Percentiles rank a stretch among this genome's conserved stretches.
These are phyloP conservation scores for Rhizoglyphus robini DNA, from an alignment of 1,140 invertebrate genomes.

Conservation along the genomic window DNA sequence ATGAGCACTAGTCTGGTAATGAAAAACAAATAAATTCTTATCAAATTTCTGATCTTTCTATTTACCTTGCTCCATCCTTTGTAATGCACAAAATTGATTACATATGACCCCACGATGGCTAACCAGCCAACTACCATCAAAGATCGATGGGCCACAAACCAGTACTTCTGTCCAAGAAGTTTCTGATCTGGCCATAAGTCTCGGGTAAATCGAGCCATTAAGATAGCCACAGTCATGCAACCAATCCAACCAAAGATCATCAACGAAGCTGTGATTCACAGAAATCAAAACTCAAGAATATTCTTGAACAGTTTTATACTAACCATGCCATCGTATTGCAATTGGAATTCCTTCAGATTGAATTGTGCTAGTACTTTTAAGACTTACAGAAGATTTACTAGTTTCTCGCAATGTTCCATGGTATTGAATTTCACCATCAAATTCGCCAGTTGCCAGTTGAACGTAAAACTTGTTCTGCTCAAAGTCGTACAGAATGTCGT, in stretches of 20 bases:
- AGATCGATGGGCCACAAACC: slow-evolving; percentile 5
- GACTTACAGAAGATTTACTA: background rate
- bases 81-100: background rate
- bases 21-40: background rate
- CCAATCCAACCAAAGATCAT: slow-evolving; percentile 9
- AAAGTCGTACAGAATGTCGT: background rate
- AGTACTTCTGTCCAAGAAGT: background rate
- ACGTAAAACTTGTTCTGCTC: background rate
- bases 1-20: background rate
- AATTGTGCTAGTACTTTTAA: background rate
- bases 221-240: background rate
- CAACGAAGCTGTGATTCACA: background rate
- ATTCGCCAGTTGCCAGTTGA: background rate
- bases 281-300: too few relatives aligned
- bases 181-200: background rate
- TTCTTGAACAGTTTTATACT: too few relatives aligned
- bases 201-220: slow-evolving; percentile 5
- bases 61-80: background rate
- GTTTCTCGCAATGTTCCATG: background rate
- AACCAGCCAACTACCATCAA: slow-evolving; percentile 4
- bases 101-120: background rate
- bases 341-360: background rate
- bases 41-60: background rate
- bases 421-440: background rate
- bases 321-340: background rate